These are phyloP conservation scores for Coluber constrictor DNA, from an alignment of 2,797 vertebrate species.

Conservation along the genomic window DNA sequence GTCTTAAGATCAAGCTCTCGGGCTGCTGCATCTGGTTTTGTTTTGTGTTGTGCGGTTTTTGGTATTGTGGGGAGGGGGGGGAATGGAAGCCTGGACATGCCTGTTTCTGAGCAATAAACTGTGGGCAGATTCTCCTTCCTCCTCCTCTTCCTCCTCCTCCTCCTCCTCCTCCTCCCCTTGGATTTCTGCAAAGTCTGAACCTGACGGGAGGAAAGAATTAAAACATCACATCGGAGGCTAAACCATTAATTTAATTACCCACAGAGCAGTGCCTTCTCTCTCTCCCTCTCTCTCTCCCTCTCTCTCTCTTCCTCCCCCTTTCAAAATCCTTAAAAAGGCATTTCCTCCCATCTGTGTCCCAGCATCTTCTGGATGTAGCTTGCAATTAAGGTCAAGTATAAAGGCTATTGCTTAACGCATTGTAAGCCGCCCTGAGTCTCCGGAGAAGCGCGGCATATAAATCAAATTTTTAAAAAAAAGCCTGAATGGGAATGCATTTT, in stretches of 20 bases:
- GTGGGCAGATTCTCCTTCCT: not conserved
- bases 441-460: too few species aligned
- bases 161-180: not conserved
- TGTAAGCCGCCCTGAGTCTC: too few species aligned
- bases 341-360: constrained; percentile 52
- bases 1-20: not conserved
- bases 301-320: constrained; percentile 6
- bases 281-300: not conserved
- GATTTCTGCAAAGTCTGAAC: constrained; percentile 32
- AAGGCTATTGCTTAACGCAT: too few species aligned
- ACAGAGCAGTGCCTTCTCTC: constrained; percentile 28
- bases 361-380: constrained; percentile 55
- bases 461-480: too few species aligned
- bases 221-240: constrained; percentile 46
- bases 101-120: not conserved
- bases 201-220: constrained; percentile 31
- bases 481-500: constrained; percentile 21
- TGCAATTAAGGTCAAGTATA: constrained; percentile 36
- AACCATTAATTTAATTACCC: constrained; percentile 65
- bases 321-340: constrained; percentile 45
- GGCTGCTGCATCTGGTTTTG: not conserved
- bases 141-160: not conserved
- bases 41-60: not conserved
- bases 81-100: not conserved
- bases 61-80: not conserved